Conservation (phyloP, 2,113 vertebrate species). For the Colaptes auratus region DNA sequence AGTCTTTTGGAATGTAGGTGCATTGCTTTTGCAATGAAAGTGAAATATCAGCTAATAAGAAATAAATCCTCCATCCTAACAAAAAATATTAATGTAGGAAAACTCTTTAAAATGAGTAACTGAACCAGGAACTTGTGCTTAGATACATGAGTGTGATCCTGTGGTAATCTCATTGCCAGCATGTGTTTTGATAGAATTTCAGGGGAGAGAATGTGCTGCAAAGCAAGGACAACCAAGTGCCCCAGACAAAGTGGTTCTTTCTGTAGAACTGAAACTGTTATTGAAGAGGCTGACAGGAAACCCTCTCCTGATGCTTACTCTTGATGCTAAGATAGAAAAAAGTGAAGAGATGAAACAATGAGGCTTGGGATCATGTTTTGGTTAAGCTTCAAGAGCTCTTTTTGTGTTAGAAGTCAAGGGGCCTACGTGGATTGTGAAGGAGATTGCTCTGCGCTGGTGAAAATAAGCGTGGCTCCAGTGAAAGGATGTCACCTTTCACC, state of each 20-base stretch:
- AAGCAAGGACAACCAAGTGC: not conserved
- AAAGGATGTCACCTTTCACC: not conserved
- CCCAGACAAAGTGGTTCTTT: not conserved
- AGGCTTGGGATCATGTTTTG: not conserved
- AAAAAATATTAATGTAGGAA: not conserved
- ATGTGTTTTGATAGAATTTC: constrained; percentile 6
- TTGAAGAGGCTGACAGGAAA: not conserved
- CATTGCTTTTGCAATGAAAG: not conserved
- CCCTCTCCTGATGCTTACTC: not conserved
- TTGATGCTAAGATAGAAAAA: not conserved
- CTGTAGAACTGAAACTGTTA: not conserved
- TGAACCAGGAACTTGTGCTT: constrained; percentile 1
- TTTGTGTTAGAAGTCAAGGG: constrained; percentile 24
- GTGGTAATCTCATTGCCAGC: not conserved
- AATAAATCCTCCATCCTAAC: not conserved
- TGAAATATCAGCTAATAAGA: not conserved
- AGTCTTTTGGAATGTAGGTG: not conserved
- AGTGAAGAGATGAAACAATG: not conserved
- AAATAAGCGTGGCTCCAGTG: not conserved
- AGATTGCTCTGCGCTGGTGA: constrained; percentile 14
- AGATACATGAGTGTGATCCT: not conserved
- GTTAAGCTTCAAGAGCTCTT: constrained; percentile 13
- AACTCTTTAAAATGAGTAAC: not conserved
- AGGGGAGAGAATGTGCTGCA: not conserved
- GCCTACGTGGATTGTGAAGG: not conserved